Evolutionary conservation across 1,140 invertebrate species (phyloP).

Genomic region (Macrotrachela quadricornifera): DNA sequence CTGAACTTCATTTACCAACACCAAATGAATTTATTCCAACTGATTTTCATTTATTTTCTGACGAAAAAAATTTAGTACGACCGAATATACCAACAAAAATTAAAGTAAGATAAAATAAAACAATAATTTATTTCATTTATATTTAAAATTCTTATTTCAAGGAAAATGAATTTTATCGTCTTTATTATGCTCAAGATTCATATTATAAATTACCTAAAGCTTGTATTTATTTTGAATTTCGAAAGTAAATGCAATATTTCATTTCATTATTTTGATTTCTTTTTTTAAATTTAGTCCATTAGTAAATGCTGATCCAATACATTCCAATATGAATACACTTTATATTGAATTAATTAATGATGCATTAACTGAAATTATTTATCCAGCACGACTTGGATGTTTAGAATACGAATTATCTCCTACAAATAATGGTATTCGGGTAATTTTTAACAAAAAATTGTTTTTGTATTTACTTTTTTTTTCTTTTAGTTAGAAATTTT

Average conservation of each 20-base stretch:
- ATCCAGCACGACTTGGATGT: constrained; percentile 68
- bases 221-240: background rate
- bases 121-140: background rate
- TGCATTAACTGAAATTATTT: constrained; percentile 68
- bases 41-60: background rate
- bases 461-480: background rate
- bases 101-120: too few relatives aligned
- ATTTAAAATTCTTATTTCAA: background rate
- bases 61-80: too few relatives aligned
- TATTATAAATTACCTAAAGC: constrained; percentile 4
- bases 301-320: constrained; percentile 60
- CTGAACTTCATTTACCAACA: background rate
- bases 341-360: constrained; percentile 59
- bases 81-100: too few relatives aligned
- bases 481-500: constrained; percentile 47
- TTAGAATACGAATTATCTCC: constrained; percentile 53
- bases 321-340: constrained; percentile 57
- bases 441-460: constrained; percentile 36
- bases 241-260: constrained; percentile 9
- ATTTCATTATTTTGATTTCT: constrained; percentile 11
- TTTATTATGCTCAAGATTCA: constrained; percentile 7
- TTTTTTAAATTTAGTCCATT: constrained; percentile 44
- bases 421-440: constrained; percentile 57
- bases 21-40: constrained; percentile 1
- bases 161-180: background rate